These are phyloP conservation scores for Herminia tarsipennalis DNA, from an alignment of 2,888 invertebrate genomes.

Conservation along the genomic window DNA sequence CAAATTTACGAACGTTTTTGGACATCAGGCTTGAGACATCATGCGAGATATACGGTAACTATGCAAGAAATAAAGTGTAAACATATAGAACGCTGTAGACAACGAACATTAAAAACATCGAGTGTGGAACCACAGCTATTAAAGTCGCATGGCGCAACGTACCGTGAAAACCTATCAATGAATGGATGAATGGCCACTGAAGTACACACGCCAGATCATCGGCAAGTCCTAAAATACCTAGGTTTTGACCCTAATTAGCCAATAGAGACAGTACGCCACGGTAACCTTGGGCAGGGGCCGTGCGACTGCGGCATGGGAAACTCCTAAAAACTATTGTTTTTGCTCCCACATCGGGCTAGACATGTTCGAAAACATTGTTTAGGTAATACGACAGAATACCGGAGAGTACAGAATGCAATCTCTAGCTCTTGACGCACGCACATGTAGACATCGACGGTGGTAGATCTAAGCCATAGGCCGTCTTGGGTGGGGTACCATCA, in stretches of 20 bases:
- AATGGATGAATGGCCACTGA: background rate
- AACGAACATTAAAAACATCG: too few relatives aligned
- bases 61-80: too few relatives aligned
- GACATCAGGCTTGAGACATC: too few relatives aligned
- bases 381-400: background rate
- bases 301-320: slow-evolving; percentile 61
- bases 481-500: too few relatives aligned
- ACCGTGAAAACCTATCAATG: slow-evolving; percentile 8
- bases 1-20: too few relatives aligned
- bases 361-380: slow-evolving; percentile 8
- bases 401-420: background rate
- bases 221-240: slow-evolving; percentile 22
- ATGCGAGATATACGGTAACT: too few relatives aligned
- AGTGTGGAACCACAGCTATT: too few relatives aligned
- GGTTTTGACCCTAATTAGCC: slow-evolving; percentile 47
- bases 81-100: too few relatives aligned
- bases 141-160: background rate
- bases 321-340: slow-evolving; percentile 56
- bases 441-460: too few relatives aligned
- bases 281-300: slow-evolving; percentile 55
- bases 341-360: slow-evolving; percentile 22
- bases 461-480: too few relatives aligned
- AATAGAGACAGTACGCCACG: slow-evolving; percentile 46
- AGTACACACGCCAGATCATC: background rate
- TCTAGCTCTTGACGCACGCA: too few relatives aligned